Evolutionary conservation across 2,888 invertebrate genomes (phyloP), one percentile per base, ranked within the genome.

Genomic region (Erpobdella octoculata): DNA sequence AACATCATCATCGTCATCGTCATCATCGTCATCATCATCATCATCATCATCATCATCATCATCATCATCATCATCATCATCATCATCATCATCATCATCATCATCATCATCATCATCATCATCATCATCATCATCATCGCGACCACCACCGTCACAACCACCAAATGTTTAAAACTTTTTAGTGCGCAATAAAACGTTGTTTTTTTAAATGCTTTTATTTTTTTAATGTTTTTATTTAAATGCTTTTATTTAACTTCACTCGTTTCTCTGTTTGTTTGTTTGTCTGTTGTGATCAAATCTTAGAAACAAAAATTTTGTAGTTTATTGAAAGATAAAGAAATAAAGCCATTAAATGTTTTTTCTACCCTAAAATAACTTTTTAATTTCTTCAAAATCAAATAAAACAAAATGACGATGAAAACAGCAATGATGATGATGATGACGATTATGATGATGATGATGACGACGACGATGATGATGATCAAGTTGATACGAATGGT

Each of bases 41-140:
- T 59, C 21, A 28, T 59, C 21, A 28, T 59, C 21, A 28, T 59
- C 21, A 28, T 59, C 21, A 28, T 59, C 64, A 28, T 64, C 64
- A 64, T 64, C 64, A 64, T 64, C 31, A 64, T 28, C 15, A 31
- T 64, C 28, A 64, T 64, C 31, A 64, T 64, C 64, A 64, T 64
- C 15, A 25, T 31, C 64, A 64, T 64, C 64, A 25, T 64, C 64
- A 64, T 64, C 64, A 28, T 25, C 64, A 28, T 18, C 64, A 64
- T 18, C 64, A 64, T 25, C 64, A 64, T 28, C 33, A 64, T 31
- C 28, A 61, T 61, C 33, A 9, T 31, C 28, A 61, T 62, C 35
- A 25, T 62, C n/a, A 12, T 25, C 28, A 33, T 62, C 35, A 2
- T 33, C 64, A 18, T 62, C 2, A 12, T 33, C 64, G 5, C 15